Base-by-base conservation (phyloP, 2,888 invertebrate species). In the Perizoma flavofasciatum region DNA sequence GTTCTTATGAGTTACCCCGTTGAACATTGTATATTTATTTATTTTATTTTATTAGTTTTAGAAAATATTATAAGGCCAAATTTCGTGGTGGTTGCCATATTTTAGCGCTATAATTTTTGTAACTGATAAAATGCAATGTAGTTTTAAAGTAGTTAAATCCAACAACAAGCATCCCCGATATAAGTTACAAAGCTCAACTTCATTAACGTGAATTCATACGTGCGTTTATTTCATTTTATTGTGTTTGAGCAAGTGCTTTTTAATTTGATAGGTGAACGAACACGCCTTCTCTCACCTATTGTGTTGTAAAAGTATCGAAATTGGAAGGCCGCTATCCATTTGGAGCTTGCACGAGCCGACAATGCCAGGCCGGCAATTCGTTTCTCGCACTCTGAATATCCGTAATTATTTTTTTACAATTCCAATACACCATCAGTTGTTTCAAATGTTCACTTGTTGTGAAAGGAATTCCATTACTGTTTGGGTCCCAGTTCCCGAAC, bases 271-370 rank as follows among this genome's bases (percentile, higher is more conserved):
- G 89, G 87, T 89, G 89, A 90, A 73, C 76, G 92, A 85, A 70
- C 90, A 86, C 89, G 88, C 89, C 91, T 90, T 89, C 87, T 84
- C 80, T 73, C 79, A 74, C 78, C 90, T 83, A 90, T 91, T 91
- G 91, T 91, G 82, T 88, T 85, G 86, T 82, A 78, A 89, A 88
- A 89, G 91, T 90, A 91, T 91, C 88, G 88, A 87, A 90, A 91
- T 90, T 89, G 90, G 86, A 89, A 86, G 83, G 77, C 78, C 82
- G 77, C 79, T 78, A 83, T 89, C 91, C 89, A 89, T 89, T 90
- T 88, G 83, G 82, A 81, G 69, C 70, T 79, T 83, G 78, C 85
- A 83, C 84, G 80, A 79, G 79, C 76, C 75, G 82, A 88, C 88
- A 90, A 89, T 90, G 84, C 81, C 81, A 75, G 78, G 74, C 69